Percentiles rank a stretch among this genome's conserved stretches.
Evolutionary conservation across 2,888 invertebrate genomes (phyloP).

Genomic region (Nematopogon swammerdamellus): DNA sequence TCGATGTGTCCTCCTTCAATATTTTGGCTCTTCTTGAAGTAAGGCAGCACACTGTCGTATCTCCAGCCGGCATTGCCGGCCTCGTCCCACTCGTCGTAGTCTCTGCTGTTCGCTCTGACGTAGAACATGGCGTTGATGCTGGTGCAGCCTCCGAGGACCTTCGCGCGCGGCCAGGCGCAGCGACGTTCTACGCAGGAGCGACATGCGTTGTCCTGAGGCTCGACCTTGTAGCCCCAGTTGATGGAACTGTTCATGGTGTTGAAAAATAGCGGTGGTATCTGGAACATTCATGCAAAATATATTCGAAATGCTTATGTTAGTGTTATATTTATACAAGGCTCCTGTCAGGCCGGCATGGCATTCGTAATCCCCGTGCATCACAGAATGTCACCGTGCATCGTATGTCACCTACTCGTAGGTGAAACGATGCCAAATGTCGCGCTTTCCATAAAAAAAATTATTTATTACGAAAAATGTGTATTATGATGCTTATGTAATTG

Average conservation of each 20-base stretch:
- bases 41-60: constrained; percentile 48
- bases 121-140: constrained; percentile 59
- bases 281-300: too few species aligned
- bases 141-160: constrained; percentile 57
- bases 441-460: too few species aligned
- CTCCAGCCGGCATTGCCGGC: constrained; percentile 55
- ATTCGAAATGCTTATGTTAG: too few species aligned
- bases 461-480: too few species aligned
- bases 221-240: constrained; percentile 57
- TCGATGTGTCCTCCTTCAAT: constrained; percentile 14
- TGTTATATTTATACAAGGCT: too few species aligned
- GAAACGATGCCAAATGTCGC: too few species aligned
- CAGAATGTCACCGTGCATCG: too few species aligned
- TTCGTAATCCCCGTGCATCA: too few species aligned
- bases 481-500: too few species aligned
- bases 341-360: too few species aligned
- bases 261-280: constrained; percentile 25
- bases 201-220: constrained; percentile 36
- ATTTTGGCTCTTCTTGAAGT: constrained; percentile 51
- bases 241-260: constrained; percentile 21
- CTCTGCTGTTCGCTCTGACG: constrained; percentile 47
- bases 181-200: constrained; percentile 29
- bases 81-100: constrained; percentile 55
- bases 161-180: constrained; percentile 61
- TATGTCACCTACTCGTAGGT: too few species aligned